Conservation (phyloP, 1,140 invertebrate genomes). For the Brachionus calyciflorus region DNA sequence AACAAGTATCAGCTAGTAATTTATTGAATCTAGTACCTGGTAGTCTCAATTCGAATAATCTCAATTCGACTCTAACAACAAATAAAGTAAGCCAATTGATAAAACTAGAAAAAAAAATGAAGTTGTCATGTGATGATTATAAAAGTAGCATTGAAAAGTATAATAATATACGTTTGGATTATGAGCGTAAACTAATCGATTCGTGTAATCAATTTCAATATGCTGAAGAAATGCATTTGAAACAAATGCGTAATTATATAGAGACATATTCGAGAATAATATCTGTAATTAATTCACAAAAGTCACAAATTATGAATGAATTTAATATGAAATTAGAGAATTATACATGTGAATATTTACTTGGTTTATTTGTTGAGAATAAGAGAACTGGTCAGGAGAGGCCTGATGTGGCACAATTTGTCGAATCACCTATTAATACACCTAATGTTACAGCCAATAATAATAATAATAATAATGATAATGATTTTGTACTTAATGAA, state of each 20-base stretch:
- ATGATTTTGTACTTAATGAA: slow-evolving; percentile 4
- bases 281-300: neutral
- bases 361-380: slow-evolving; percentile 36
- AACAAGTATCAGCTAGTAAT: slow-evolving; percentile 20
- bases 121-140: slow-evolving; percentile 28
- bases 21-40: neutral
- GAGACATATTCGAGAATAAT: slow-evolving; percentile 2
- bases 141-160: slow-evolving; percentile 23
- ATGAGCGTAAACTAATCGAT: slow-evolving; percentile 34
- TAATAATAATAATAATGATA: neutral
- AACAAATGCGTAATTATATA: slow-evolving; percentile 17
- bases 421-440: neutral
- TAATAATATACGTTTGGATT: neutral
- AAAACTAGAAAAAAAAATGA: slow-evolving; percentile 36
- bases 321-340: slow-evolving; percentile 2
- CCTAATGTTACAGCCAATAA: neutral
- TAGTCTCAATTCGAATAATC: neutral
- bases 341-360: neutral
- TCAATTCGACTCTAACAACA: neutral
- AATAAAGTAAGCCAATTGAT: slow-evolving; percentile 5
- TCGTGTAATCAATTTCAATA: slow-evolving; percentile 44
- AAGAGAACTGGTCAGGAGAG: slow-evolving; percentile 17
- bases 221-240: slow-evolving; percentile 35
- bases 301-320: neutral
- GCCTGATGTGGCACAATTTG: slow-evolving; percentile 1